phyloP scores from a whole-genome alignment of 2,797 vertebrate species.

The Pseudomugil gertrudae region DNA sequence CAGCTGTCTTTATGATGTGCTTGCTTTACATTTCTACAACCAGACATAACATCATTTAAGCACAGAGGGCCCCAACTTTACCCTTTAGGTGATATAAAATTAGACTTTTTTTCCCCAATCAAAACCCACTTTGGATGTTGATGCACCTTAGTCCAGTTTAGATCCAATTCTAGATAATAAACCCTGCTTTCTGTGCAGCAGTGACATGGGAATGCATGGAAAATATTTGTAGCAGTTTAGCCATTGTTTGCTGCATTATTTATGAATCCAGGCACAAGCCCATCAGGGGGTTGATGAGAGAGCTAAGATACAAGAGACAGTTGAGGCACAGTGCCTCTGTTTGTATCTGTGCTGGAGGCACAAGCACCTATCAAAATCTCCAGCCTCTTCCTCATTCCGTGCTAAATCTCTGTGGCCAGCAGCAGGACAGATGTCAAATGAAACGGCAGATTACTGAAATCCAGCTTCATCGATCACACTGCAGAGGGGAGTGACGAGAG shows the following conservation, averaged over 20 bases:
- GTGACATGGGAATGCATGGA: constrained; percentile 18
- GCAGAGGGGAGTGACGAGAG: constrained; percentile 27
- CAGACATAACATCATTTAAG: background rate
- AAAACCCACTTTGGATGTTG: background rate
- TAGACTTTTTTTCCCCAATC: constrained; percentile 7
- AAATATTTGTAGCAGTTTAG: constrained; percentile 14
- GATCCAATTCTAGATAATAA: constrained; percentile 1
- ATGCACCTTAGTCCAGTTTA: constrained; percentile 6
- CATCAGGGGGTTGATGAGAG: constrained; percentile 54
- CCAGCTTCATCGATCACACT: constrained; percentile 70
- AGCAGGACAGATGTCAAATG: constrained; percentile 68
- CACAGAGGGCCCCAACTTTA: background rate
- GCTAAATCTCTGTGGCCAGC: constrained; percentile 59
- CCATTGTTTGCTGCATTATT: constrained; percentile 58
- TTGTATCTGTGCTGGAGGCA: constrained; percentile 26
- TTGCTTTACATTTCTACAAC: background rate
- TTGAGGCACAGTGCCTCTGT: constrained; percentile 47
- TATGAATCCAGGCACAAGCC: constrained; percentile 49
- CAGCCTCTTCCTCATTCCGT: constrained; percentile 51
- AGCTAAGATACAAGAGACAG: constrained; percentile 59
- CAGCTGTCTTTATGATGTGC: background rate
- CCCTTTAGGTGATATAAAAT: background rate
- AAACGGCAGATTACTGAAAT: constrained; percentile 73
- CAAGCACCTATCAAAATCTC: constrained; percentile 46
- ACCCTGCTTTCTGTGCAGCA: constrained; percentile 12